Percentiles rank a stretch among this genome's conserved stretches.
Evolutionary conservation across 2,113 vertebrate species (phyloP).

Genomic region (Copsychus sechellarum): DNA sequence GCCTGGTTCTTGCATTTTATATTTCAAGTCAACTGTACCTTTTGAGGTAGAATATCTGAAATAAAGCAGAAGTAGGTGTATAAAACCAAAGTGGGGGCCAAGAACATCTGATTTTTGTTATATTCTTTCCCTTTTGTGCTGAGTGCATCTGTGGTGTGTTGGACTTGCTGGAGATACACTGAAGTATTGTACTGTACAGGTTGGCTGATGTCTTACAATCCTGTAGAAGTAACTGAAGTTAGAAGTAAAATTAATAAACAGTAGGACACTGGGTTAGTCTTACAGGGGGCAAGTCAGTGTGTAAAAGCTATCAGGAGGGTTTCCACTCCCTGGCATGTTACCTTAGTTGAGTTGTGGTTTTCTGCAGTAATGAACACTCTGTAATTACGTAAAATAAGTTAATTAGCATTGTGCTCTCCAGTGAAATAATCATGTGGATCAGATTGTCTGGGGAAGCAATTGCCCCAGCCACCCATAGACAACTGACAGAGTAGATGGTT

Average conservation of each 20-base stretch:
- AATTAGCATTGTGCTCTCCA: not conserved
- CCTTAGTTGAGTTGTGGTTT: not conserved
- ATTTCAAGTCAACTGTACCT: not conserved
- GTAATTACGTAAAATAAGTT: not conserved
- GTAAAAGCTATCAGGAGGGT: not conserved
- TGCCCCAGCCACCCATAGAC: not conserved
- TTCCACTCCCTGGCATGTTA: not conserved
- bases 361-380: not conserved
- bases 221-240: not conserved
- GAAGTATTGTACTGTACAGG: not conserved
- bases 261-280: not conserved
- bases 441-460: not conserved
- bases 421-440: not conserved
- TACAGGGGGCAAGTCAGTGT: not conserved
- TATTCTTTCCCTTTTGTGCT: not conserved
- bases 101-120: not conserved
- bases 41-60: not conserved
- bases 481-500: not conserved
- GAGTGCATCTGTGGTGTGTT: not conserved
- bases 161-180: not conserved
- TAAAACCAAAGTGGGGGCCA: not conserved
- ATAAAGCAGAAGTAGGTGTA: not conserved
- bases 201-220: not conserved
- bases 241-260: not conserved
- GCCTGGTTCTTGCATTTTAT: not conserved